phyloP scores from a whole-genome alignment of 2,113 vertebrate genomes.

The Ondatra zibethicus region DNA sequence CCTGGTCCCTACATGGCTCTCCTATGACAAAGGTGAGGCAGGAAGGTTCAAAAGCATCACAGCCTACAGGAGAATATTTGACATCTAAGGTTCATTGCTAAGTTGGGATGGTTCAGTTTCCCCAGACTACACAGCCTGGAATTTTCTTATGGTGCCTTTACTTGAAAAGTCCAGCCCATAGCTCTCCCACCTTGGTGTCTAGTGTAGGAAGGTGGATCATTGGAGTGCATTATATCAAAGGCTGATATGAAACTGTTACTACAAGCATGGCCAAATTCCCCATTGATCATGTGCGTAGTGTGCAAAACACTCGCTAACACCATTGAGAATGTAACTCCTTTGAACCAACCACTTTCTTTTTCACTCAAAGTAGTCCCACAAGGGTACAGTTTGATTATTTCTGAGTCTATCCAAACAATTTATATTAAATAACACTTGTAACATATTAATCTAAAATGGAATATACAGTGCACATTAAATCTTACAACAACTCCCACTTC shows the following conservation, averaged over 20 bases:
- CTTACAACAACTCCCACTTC: background rate
- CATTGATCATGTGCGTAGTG: background rate
- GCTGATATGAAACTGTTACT: background rate
- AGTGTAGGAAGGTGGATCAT: background rate
- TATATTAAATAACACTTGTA: background rate
- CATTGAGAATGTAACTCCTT: constrained; percentile 28
- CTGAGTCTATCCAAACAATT: constrained; percentile 9
- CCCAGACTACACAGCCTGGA: background rate
- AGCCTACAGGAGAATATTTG: background rate
- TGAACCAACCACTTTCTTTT: background rate
- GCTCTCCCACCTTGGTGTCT: background rate
- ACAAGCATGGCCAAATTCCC: background rate
- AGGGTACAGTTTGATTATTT: background rate
- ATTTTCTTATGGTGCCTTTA: background rate
- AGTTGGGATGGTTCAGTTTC: background rate
- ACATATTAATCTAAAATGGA: background rate
- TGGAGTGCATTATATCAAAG: background rate
- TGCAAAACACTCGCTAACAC: background rate
- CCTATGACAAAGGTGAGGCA: background rate
- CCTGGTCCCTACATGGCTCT: background rate
- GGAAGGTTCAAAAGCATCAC: background rate
- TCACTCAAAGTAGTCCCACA: background rate
- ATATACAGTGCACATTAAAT: constrained; percentile 29
- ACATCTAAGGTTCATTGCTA: background rate
- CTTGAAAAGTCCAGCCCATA: background rate